These are phyloP conservation scores for Pandemis corylana DNA, from an alignment of 2,888 invertebrate species.

Conservation along the genomic window DNA sequence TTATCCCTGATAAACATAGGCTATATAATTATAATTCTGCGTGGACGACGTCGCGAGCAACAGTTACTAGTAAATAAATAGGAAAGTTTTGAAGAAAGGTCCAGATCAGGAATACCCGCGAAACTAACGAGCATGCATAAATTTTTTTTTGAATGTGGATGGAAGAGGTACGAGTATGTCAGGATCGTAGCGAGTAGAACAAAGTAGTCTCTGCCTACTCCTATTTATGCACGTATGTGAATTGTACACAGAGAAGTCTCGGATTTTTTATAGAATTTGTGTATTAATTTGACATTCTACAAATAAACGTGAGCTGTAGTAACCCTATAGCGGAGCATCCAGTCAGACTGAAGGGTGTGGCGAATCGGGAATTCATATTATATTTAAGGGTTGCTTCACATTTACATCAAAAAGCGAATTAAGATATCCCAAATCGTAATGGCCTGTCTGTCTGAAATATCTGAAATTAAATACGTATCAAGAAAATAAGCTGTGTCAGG, in stretches of 20 bases:
- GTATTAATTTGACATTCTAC: not conserved
- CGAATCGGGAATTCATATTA: constrained; percentile 38
- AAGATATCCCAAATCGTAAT: constrained; percentile 35
- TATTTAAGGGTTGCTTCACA: constrained; percentile 39
- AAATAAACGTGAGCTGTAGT: constrained; percentile 45
- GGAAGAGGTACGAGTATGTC: too few relatives aligned
- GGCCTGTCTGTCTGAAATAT: constrained; percentile 24
- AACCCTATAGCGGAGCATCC: constrained; percentile 23
- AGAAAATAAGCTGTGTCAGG: not conserved
- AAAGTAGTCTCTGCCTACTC: too few relatives aligned
- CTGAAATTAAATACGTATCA: constrained; percentile 1
- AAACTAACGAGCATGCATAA: too few relatives aligned
- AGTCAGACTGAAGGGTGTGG: constrained; percentile 44
- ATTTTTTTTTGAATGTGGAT: too few relatives aligned
- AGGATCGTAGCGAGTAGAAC: too few relatives aligned
- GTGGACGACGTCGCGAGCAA: too few relatives aligned
- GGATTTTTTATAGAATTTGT: not conserved
- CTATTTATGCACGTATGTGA: too few relatives aligned
- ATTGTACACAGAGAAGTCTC: not conserved
- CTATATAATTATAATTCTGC: too few relatives aligned
- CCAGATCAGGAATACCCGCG: too few relatives aligned
- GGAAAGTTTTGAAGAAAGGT: too few relatives aligned
- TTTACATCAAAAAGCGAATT: constrained; percentile 31
- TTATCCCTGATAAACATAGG: too few relatives aligned
- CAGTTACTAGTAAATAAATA: too few relatives aligned